Evolutionary conservation across 2,113 vertebrate species (phyloP).

Genomic region (Megalops atlanticus): DNA sequence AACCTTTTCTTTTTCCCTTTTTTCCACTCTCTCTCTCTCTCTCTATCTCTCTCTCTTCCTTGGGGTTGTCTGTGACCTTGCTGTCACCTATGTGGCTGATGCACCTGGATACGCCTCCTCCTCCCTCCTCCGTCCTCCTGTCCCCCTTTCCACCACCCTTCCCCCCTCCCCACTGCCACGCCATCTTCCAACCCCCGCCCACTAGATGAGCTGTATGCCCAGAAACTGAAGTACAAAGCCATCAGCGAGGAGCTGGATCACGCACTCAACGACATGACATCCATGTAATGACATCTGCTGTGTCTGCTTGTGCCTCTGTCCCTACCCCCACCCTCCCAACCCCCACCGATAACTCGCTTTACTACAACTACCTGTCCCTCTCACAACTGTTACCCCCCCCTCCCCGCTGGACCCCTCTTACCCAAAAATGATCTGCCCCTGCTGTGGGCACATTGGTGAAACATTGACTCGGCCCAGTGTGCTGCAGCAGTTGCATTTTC

Average conservation of each 20-base stretch:
- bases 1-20: slow-evolving; percentile 35
- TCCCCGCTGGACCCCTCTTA: neutral
- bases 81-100: slow-evolving; percentile 14
- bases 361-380: neutral
- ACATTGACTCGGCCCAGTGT: neutral
- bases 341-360: neutral
- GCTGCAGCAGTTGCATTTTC: neutral
- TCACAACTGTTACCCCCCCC: no score
- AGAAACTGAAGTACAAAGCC: slow-evolving; percentile 99
- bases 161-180: neutral
- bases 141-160: slow-evolving; percentile 35
- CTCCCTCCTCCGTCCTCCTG: slow-evolving; percentile 54
- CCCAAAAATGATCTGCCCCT: slow-evolving; percentile 34
- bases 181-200: slow-evolving; percentile 37
- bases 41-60: neutral
- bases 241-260: slow-evolving; percentile 99
- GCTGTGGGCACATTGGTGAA: neutral
- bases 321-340: neutral
- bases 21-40: slow-evolving; percentile 13
- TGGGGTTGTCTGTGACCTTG: slow-evolving; percentile 26
- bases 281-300: slow-evolving; percentile 89
- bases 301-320: slow-evolving; percentile 48
- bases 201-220: slow-evolving; percentile 96
- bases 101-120: slow-evolving; percentile 12
- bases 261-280: slow-evolving; percentile 99